A percentile compares a stretch with the other conserved stretches of the same genome.
These are phyloP conservation scores for Pteria penguin DNA, from an alignment of 2,888 invertebrate genomes.

Conservation along the genomic window DNA sequence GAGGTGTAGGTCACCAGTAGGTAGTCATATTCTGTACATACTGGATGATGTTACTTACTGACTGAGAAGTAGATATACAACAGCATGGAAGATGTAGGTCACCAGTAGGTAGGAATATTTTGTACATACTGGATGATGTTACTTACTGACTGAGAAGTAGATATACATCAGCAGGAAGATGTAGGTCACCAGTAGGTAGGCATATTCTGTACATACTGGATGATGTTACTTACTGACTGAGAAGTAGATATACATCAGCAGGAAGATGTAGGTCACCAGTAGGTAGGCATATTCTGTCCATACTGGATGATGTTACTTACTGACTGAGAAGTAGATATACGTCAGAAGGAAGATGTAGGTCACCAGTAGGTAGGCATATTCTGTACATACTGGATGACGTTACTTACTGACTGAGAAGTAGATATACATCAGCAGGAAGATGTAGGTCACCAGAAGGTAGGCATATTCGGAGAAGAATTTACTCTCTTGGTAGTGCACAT, in stretches of 20 bases:
- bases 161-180: too few relatives aligned
- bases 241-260: constrained; percentile 96
- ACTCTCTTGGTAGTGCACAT: constrained; percentile 91
- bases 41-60: too few relatives aligned
- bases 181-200: too few relatives aligned
- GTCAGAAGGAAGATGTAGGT: constrained; percentile 92
- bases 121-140: too few relatives aligned
- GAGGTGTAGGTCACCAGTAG: too few relatives aligned
- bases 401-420: constrained; percentile 93
- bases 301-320: neutral
- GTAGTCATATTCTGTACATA: too few relatives aligned
- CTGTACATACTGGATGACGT: too few relatives aligned
- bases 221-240: constrained; percentile 89
- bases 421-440: constrained; percentile 93
- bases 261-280: constrained; percentile 89
- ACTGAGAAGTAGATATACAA: too few relatives aligned
- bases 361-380: constrained; percentile 87
- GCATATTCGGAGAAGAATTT: constrained; percentile 81
- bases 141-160: too few relatives aligned
- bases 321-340: constrained; percentile 77
- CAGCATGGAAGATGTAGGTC: too few relatives aligned
- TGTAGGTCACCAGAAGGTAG: constrained; percentile 91
- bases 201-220: too few relatives aligned
- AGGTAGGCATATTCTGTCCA: constrained; percentile 86
- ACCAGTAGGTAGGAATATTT: too few relatives aligned